phyloP scores from a whole-genome alignment of 1,140 invertebrate species.

The Papilio machaon region DNA sequence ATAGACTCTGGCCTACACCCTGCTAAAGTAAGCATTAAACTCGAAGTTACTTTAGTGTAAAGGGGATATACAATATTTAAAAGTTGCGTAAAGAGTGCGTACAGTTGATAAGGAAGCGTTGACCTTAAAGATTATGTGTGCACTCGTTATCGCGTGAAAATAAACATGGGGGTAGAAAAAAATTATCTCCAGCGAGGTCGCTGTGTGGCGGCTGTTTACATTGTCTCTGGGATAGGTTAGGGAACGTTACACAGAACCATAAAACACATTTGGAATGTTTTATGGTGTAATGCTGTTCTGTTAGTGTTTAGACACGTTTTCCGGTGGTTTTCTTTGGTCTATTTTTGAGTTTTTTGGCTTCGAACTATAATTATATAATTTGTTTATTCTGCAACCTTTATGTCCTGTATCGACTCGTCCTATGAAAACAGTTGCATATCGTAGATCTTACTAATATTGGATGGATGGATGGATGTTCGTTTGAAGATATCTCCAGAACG shows the following conservation, averaged over 20 bases:
- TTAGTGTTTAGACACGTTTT: conserved; percentile 7
- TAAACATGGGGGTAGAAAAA: conserved; percentile 19
- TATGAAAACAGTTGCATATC: too few relatives aligned
- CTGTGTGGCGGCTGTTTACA: background rate
- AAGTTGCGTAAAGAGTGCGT: conserved; percentile 16
- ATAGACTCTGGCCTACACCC: too few relatives aligned
- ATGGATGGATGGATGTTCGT: too few relatives aligned
- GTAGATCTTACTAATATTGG: too few relatives aligned
- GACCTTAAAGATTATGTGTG: conserved; percentile 8
- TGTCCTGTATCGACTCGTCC: background rate
- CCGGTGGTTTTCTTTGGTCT: conserved; percentile 10
- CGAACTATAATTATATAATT: background rate
- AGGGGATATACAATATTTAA: background rate
- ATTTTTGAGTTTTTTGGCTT: background rate
- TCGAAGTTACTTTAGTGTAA: background rate
- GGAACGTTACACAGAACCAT: conserved; percentile 3
- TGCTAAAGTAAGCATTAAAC: too few relatives aligned
- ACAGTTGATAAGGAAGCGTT: background rate
- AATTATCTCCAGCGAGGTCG: background rate
- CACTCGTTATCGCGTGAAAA: conserved; percentile 6
- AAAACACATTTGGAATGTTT: conserved; percentile 11
- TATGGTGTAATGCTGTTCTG: background rate
- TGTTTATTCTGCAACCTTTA: background rate
- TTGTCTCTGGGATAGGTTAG: conserved; percentile 5
- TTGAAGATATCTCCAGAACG: too few relatives aligned